These are phyloP conservation scores for Callipepla californica DNA, from an alignment of 2,113 vertebrate genomes.

Conservation along the genomic window DNA sequence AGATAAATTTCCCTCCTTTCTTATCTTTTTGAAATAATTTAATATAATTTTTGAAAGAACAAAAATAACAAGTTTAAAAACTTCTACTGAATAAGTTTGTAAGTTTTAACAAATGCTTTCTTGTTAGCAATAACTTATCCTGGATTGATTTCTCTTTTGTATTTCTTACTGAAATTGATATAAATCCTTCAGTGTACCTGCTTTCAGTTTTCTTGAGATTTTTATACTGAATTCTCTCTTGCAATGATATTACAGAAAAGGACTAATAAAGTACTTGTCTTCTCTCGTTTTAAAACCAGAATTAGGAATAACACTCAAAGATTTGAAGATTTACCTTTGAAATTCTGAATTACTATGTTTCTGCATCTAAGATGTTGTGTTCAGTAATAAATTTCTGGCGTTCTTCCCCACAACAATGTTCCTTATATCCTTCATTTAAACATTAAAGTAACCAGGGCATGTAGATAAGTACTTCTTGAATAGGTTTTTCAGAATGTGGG, in stretches of 20 bases:
- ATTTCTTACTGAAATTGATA: slow-evolving; percentile 42
- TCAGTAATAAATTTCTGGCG: background rate
- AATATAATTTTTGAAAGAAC: background rate
- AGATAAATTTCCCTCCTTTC: background rate
- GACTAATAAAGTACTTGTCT: background rate
- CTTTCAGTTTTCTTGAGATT: slow-evolving; percentile 20
- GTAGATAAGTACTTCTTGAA: background rate
- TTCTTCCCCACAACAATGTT: background rate
- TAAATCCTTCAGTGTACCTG: background rate
- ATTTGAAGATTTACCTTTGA: slow-evolving; percentile 7
- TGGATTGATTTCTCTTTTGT: background rate
- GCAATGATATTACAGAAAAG: background rate
- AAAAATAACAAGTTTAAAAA: background rate
- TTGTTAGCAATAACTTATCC: background rate
- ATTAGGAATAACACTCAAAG: background rate
- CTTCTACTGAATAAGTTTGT: background rate
- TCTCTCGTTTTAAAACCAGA: slow-evolving; percentile 37
- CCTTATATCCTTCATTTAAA: background rate
- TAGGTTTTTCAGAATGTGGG: background rate
- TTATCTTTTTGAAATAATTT: background rate
- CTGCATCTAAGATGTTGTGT: background rate
- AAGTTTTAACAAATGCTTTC: background rate
- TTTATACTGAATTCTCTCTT: slow-evolving; percentile 17
- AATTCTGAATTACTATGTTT: background rate
- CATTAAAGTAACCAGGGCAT: background rate